Evolutionary conservation across 2,797 vertebrate genomes (phyloP), one percentile per base, ranked within the genome.

Genomic region (Anableps anableps): DNA sequence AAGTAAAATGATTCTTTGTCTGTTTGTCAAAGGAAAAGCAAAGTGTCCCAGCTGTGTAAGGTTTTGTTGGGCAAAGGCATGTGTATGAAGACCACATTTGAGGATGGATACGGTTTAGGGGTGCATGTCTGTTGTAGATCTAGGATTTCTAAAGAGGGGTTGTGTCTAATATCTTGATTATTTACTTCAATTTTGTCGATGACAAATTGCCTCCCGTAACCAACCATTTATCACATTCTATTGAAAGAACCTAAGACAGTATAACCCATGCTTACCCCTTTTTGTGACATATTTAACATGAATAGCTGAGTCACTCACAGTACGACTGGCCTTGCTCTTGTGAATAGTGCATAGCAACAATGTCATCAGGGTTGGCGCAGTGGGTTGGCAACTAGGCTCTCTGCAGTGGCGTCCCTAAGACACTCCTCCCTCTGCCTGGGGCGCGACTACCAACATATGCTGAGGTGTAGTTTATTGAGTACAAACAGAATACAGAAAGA

Each of bases 281-380:
- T 68, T 64, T 86, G 74, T 77, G 82, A 78, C 45, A 76, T 73
- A 79, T 85, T 83, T 51, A 72, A 29, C 70, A 23, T 78, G 19
- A 88, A 62, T 17, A 29, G 73, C 60, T 72, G 78, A 86, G 80
- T 41, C 76, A 80, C 60, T 80, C 82, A 55, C 73, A 84, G 71
- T 74, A 41, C 29, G 76, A 75, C 58, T 38, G 78, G 88, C 78
- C 81, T 79, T 80, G 85, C 88, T 89, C 77, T 75, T 81, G 86
- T 89, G 90, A 88, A 86, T 90, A 93, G 90, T 90, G 93, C 90
- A 93, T 91, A 91, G 88, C 91, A 91, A 93, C 88, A 83, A 92
- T 93, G 92, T 93, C 87, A 89, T 91, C 85, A 64, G 86, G 84
- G 86, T 74, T 94, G 91, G 91, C 66, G 92, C 94, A 94, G 92